Base-by-base conservation (phyloP, 2,888 invertebrate species). In the Drepana falcataria region DNA sequence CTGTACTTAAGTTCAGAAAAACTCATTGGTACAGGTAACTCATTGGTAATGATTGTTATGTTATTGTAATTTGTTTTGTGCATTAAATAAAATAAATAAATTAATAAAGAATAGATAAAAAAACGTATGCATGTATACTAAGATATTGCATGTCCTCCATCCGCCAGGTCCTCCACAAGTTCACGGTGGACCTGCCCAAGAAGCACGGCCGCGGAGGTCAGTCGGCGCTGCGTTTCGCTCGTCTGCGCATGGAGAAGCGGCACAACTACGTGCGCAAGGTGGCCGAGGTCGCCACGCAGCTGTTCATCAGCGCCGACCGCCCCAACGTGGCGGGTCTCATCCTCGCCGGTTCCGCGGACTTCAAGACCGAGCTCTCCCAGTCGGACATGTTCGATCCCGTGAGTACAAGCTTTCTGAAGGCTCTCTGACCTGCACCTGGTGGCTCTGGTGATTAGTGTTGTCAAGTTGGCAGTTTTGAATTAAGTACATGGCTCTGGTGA, bases 161-260 rank as follows among this genome's bases (percentile, higher is more conserved):
- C 37, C 40, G 40, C 1, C 81, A 97, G 91, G 98, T 98, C 35
- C 93, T 98, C 49, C 98, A 98, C 91, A 98, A 98, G 82, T 99
- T 99, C 87, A 97, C 97, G 1, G 99, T 99, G 3, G 99, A 99
- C 85, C 92, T 99, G 71, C 99, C 99, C 2, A 99, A 99, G 92
- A 99, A 99, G 90, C 99, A 99, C 92, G 99, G 99, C 21, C 95
- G 99, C 85, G 99, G 99, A 92, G 99, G 99, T 94, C 99, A 99
- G 90, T 99, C 99, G 4, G 99, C 99, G 47, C 91, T 99, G 64
- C 99, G 99, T 95, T 99, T 99, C 90, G 99, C 99, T 21, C 97
- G 99, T 91, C 93, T 99, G 66, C 95, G 99, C 73, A 99, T 99
- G 98, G 99, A 99, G 92, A 99, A 99, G 82, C 93, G 99, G 60